phyloP scores from a whole-genome alignment of 92 coral and sea anemone species.

The Montipora capitata region DNA sequence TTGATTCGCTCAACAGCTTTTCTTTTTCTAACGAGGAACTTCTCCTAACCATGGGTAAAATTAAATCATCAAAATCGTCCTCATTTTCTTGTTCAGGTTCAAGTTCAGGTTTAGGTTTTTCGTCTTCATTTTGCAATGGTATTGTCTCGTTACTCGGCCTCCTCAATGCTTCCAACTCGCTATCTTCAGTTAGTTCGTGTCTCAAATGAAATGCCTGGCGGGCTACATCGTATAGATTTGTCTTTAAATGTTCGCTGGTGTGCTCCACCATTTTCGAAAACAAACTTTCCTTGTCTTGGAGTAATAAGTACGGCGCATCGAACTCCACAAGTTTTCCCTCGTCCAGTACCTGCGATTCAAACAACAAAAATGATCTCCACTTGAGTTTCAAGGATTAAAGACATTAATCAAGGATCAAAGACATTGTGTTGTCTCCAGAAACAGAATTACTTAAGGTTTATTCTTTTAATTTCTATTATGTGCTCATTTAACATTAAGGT shows the following conservation, averaged over 20 bases:
- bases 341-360: slow-evolving; percentile 82
- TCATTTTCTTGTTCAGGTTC: not conserved
- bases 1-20: slow-evolving; percentile 12
- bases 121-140: not conserved
- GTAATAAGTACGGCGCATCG: slow-evolving; percentile 91
- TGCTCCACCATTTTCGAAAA: slow-evolving; percentile 93
- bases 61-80: not conserved
- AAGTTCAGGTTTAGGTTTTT: not conserved
- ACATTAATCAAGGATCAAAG: no score
- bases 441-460: no score
- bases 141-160: not conserved
- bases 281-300: slow-evolving; percentile 67
- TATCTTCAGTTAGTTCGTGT: slow-evolving; percentile 38
- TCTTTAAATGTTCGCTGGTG: slow-evolving; percentile 80
- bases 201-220: slow-evolving; percentile 85
- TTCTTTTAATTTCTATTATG: no score
- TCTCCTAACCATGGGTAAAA: slow-evolving; percentile 11
- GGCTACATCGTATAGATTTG: slow-evolving; percentile 83
- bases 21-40: slow-evolving; percentile 32
- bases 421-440: no score
- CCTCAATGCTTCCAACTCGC: slow-evolving; percentile 20
- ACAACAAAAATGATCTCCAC: not conserved
- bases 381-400: no score
- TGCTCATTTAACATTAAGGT: no score
- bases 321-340: slow-evolving; percentile 93